These are phyloP conservation scores for Chloroceryle inda DNA, from an alignment of 2,797 vertebrate genomes.

Conservation along the genomic window DNA sequence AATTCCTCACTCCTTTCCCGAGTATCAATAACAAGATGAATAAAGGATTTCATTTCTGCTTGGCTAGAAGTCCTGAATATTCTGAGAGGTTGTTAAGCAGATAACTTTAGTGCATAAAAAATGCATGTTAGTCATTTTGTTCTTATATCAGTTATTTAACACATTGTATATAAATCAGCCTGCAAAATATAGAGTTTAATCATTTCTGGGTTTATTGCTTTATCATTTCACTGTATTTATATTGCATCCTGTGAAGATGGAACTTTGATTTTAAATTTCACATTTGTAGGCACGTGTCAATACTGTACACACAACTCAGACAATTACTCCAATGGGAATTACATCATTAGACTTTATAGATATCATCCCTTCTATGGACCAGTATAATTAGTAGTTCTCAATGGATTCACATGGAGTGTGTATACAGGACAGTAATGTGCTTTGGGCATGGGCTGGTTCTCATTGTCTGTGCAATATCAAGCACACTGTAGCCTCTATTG, in stretches of 20 bases:
- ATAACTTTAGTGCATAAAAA: slow-evolving; percentile 35
- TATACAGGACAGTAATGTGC: not conserved
- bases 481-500: accelerated
- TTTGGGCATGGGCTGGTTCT: not conserved
- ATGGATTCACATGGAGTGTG: not conserved
- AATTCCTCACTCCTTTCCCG: not conserved
- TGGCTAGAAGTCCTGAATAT: not conserved
- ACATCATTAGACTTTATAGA: not conserved
- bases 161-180: slow-evolving; percentile 28
- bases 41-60: slow-evolving; percentile 38
- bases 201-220: slow-evolving; percentile 27
- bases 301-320: not conserved
- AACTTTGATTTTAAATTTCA: slow-evolving; percentile 42
- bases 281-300: not conserved
- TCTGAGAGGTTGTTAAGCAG: slow-evolving; percentile 10
- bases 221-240: slow-evolving; percentile 25
- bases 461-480: not conserved
- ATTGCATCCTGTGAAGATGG: not conserved
- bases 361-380: not conserved
- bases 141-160: slow-evolving; percentile 59
- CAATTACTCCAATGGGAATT: not conserved
- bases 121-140: not conserved
- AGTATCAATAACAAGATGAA: slow-evolving; percentile 34
- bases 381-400: not conserved
- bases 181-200: slow-evolving; percentile 44